Conservation (phyloP, 2,888 invertebrate species). For the Polymixis lichenea region DNA sequence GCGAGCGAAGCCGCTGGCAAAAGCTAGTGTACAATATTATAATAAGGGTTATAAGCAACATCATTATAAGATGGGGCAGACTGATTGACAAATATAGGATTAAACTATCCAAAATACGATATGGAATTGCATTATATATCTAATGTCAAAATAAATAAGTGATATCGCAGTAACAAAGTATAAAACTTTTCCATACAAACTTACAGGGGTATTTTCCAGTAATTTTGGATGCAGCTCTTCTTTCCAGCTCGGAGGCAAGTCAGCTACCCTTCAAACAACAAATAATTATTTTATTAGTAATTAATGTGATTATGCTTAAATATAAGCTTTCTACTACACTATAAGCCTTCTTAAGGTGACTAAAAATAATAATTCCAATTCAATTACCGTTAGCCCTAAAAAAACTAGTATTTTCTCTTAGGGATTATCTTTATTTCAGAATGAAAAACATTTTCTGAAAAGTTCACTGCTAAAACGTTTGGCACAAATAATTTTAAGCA, state of each 20-base stretch:
- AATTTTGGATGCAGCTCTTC: conserved; percentile 83
- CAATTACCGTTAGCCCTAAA: background rate
- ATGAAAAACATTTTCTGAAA: background rate
- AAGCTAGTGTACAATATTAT: too few species aligned
- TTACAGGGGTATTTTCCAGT: conserved; percentile 76
- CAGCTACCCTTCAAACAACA: conserved; percentile 72
- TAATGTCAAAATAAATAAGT: background rate
- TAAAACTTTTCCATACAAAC: conserved; percentile 45
- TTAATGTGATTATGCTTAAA: too few species aligned
- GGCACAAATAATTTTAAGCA: too few species aligned
- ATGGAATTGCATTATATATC: background rate
- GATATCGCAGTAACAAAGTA: background rate
- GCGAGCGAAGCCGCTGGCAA: too few species aligned
- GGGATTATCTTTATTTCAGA: background rate
- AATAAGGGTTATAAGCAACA: too few species aligned
- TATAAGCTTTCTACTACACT: background rate
- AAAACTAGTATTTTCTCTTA: background rate
- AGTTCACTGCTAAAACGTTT: background rate
- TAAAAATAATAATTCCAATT: background rate
- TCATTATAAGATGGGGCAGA: too few species aligned
- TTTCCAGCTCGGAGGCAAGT: conserved; percentile 82
- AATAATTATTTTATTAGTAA: background rate
- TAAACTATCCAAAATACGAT: too few species aligned
- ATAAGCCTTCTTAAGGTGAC: background rate
- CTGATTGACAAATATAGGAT: background rate